Base-by-base conservation (phyloP, 2,113 vertebrate species). In the Gasterosteus aculeatus region DNA sequence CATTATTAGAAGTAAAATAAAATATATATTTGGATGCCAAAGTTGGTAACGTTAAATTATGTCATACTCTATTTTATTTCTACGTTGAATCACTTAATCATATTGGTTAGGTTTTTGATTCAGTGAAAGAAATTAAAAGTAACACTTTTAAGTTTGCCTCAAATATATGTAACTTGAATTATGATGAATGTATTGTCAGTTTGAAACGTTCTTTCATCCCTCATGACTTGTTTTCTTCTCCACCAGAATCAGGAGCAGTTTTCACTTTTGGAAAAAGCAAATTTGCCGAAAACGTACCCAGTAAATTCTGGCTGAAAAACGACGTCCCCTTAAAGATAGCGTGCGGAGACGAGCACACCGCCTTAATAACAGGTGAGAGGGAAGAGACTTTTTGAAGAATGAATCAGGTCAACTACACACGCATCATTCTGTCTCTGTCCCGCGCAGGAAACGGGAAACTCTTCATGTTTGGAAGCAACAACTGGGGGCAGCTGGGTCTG, bases 231-330 rank as follows among this genome's bases (percentile, higher is more conserved):
- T 1, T 53, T 70, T 41, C 2, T 44, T 42, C 47, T 16, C 14
- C 12, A 42, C 11, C 80, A 99, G 98, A 95, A 83, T 95, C 97
- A 0, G 98, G 98, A 85, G 98, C 96, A 66, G 89, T 99, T 85
- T 99, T 98, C 90, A 98, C 97, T 26, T 99, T 99, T 67, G 98
- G 98, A 63, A 99, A 96, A 91, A 98, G 95, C 78, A 97, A 94
- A 91, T 97, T 99, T 92, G 95, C 95, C 7, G 97, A 98, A 72
- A 97, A 98, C 69, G 22, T 93, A 67, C 97, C 97, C 16, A 97
- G 96, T 92, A 98, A 97, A 87, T 99, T 99, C 87, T 99, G 97
- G 97, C 94, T 99, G 65, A 98, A 97, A 92, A 97, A 97, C 74
- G 96, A 98, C 63, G 81, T 95, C 54, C 95, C 97, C 22, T 68